Evolutionary conservation across 2,888 invertebrate genomes (phyloP).

Genomic region (Schizaphis graminum): DNA sequence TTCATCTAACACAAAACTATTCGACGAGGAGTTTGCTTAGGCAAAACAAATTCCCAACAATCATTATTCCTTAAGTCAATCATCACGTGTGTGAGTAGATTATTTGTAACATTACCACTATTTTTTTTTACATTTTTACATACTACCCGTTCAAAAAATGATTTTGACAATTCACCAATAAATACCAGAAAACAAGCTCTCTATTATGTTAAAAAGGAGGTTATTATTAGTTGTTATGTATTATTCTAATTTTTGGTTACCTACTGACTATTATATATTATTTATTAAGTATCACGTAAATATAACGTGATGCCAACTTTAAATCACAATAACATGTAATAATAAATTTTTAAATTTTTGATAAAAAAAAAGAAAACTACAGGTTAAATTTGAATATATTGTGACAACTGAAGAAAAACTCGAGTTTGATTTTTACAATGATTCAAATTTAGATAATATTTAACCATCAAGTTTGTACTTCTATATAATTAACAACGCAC

Average conservation of each 20-base stretch:
- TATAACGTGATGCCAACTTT: not conserved
- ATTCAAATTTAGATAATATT: not conserved
- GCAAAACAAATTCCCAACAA: not conserved
- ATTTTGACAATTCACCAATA: not conserved
- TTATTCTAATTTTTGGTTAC: not conserved
- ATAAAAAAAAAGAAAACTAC: not conserved
- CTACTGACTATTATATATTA: not conserved
- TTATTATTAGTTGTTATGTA: not conserved
- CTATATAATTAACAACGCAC: not conserved
- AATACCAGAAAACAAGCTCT: not conserved
- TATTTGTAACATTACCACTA: not conserved
- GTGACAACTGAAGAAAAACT: not conserved
- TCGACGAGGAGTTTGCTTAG: not conserved
- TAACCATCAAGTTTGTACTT: not conserved
- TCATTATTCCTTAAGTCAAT: not conserved
- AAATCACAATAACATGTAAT: not conserved
- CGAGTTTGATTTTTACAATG: not conserved
- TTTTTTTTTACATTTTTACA: not conserved
- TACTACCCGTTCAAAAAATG: not conserved
- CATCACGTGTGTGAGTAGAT: too few species aligned
- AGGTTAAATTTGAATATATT: not conserved
- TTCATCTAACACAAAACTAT: not conserved
- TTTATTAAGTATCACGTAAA: not conserved
- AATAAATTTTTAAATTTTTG: not conserved
- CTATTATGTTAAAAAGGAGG: not conserved